Evolutionary conservation across 1,140 invertebrate genomes (phyloP).

Genomic region (Bombus soroeensis): DNA sequence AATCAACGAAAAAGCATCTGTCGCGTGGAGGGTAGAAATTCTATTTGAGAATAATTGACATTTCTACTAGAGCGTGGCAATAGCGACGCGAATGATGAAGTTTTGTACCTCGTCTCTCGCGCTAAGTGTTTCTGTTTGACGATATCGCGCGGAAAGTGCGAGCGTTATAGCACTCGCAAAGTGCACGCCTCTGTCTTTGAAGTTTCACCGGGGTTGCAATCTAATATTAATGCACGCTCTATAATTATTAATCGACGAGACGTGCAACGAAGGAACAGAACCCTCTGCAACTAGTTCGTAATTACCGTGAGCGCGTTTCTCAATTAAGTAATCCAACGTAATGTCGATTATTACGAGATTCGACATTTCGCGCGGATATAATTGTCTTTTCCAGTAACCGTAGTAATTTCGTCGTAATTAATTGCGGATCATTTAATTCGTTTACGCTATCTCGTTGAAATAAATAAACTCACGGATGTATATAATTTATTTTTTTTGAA

Average conservation of each 20-base stretch:
- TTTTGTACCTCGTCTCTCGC: slow-evolving; percentile 27
- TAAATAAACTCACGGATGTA: no score
- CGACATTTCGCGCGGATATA: background rate
- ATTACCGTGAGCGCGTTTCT: slow-evolving; percentile 8
- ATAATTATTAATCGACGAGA: slow-evolving; percentile 44
- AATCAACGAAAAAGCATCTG: background rate
- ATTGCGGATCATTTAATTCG: background rate
- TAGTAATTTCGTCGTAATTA: background rate
- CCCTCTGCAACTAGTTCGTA: background rate
- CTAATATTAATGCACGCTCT: slow-evolving; percentile 20
- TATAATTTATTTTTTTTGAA: no score
- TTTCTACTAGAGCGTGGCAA: slow-evolving; percentile 35
- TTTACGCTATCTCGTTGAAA: no score
- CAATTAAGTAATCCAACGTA: slow-evolving; percentile 7
- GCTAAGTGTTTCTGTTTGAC: slow-evolving; percentile 31
- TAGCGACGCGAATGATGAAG: background rate
- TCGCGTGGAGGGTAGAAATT: slow-evolving; percentile 27
- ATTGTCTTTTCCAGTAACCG: background rate
- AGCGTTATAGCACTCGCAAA: slow-evolving; percentile 16
- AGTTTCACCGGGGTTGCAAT: slow-evolving; percentile 5
- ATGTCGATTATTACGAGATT: background rate
- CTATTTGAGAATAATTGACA: slow-evolving; percentile 54
- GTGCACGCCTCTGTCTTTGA: slow-evolving; percentile 25
- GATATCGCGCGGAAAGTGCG: slow-evolving; percentile 20
- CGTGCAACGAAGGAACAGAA: background rate